A percentile compares a stretch with the other conserved stretches of the same genome.
Evolutionary conservation across 1,140 invertebrate genomes (phyloP).

Genomic region (Drosophila takahashii): DNA sequence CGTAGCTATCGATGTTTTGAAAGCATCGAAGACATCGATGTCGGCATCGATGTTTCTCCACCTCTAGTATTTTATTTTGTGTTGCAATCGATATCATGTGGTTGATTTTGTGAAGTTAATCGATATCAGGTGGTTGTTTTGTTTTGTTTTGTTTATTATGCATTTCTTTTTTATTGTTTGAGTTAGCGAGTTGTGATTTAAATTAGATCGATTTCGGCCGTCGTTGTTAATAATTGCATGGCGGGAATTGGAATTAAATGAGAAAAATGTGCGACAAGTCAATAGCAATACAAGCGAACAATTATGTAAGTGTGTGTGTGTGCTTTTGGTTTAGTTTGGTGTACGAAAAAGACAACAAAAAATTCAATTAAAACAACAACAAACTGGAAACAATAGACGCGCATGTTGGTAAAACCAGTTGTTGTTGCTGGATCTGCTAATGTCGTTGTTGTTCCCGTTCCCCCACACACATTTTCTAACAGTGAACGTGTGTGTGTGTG

Average conservation of each 20-base stretch:
- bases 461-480: slow-evolving; percentile 65
- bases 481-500: slow-evolving; percentile 23
- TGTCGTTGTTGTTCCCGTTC: slow-evolving; percentile 74
- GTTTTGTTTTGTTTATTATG: slow-evolving; percentile 62
- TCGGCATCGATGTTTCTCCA: no score
- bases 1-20: no score
- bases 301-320: slow-evolving; percentile 77
- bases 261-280: slow-evolving; percentile 54
- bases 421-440: slow-evolving; percentile 36
- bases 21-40: no score
- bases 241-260: slow-evolving; percentile 3
- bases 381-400: slow-evolving; percentile 26
- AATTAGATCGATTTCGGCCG: slow-evolving; percentile 37
- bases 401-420: slow-evolving; percentile 51
- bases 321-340: slow-evolving; percentile 29
- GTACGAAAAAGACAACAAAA: slow-evolving; percentile 34
- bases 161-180: slow-evolving; percentile 76
- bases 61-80: slow-evolving; percentile 52
- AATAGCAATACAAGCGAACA: slow-evolving; percentile 61
- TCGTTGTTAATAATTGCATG: slow-evolving; percentile 12
- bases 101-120: no score
- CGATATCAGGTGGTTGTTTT: no score
- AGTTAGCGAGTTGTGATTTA: slow-evolving; percentile 31
- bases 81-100: no score
- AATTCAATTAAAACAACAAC: not conserved